Evolutionary conservation across 2,888 invertebrate genomes (phyloP), one percentile per base, ranked within the genome.

Genomic region (Acleris cristana): DNA sequence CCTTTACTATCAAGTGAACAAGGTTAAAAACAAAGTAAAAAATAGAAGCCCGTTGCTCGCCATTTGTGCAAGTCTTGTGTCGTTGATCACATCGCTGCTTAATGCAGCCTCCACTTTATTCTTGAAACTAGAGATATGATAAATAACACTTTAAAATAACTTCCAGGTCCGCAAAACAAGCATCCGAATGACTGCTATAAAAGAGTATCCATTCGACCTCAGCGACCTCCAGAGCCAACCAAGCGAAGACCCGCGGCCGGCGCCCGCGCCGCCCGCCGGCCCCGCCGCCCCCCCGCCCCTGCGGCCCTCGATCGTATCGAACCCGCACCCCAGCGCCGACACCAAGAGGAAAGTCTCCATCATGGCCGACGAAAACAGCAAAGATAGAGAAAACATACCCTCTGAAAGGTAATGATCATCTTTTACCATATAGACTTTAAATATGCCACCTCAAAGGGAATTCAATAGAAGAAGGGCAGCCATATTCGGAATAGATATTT

Each of bases 281-380:
- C 23, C 70, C 40, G 71, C 70, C 19, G 69, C 71, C 40, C 70
- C 30, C 53, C 65, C 62, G 40, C 70, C 63, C 67, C 75, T 18
- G 70, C 64, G 66, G 14, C 60, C 61, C 21, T 64, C 70, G 21
- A 55, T 70, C 19, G 62, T 70, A 19, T 44, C 58, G 49, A 65
- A 63, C 2, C 77, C 82, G 30, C 74, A 74, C 0, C 74, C 82
- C 18, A 78, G 81, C 5, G 77, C 80, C 14, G 89, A 89, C 72
- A 94, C 94, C 62, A 94, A 93, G 72, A 88, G 95, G 68, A 94
- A 94, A 81, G 95, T 95, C 16, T 95, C 95, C 76, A 95, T 95
- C 70, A 94, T 94, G 85, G 93, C 95, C 6, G 94, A 95, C 79
- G 94, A 81, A 73, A 83, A 82, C 18, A 92, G 93, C 73, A 93